These are phyloP conservation scores for Petrocephalus microphthalmus DNA, from an alignment of 2,113 vertebrate genomes.

Conservation along the genomic window DNA sequence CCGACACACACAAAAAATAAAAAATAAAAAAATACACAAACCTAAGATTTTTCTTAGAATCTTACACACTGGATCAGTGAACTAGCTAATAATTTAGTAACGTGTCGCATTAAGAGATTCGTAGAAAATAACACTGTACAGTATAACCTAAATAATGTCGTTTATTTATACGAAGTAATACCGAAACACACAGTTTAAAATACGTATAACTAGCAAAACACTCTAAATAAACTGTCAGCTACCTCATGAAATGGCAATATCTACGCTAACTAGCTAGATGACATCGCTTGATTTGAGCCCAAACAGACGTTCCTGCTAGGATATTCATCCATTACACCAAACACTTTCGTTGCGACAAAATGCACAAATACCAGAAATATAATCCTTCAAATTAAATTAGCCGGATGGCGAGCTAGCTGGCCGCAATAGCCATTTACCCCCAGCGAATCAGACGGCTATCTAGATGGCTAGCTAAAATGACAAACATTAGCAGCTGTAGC, in stretches of 20 bases:
- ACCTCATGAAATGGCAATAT: background rate
- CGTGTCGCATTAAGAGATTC: background rate
- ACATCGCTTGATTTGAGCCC: background rate
- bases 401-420: background rate
- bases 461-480: background rate
- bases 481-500: constrained; percentile 4
- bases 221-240: background rate
- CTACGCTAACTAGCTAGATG: background rate
- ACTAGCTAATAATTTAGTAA: background rate
- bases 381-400: background rate
- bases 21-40: background rate
- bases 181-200: background rate
- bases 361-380: background rate
- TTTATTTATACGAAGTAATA: background rate
- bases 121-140: background rate
- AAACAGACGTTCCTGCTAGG: background rate
- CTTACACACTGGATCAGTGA: background rate
- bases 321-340: background rate
- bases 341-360: background rate
- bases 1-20: background rate
- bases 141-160: background rate
- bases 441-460: background rate
- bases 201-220: background rate
- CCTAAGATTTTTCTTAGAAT: background rate
- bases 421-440: background rate